A percentile compares a stretch with the other conserved stretches of the same genome.
Evolutionary conservation across 2,888 invertebrate genomes (phyloP).

Genomic region (Polia nebulosa): DNA sequence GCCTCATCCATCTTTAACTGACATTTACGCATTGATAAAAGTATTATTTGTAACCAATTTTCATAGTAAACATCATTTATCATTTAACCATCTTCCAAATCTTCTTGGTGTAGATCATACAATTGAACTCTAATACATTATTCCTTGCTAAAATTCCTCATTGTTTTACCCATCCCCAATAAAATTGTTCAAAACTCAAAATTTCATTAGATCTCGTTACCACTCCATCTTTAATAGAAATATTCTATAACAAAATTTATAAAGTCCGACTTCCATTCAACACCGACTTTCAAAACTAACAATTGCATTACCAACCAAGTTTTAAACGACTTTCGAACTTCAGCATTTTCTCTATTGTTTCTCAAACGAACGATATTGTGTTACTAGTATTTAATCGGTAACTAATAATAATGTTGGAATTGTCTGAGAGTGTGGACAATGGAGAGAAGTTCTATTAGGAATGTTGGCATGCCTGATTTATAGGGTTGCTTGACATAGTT

Average conservation of each 20-base stretch:
- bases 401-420: constrained; percentile 44
- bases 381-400: constrained; percentile 54
- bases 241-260: constrained; percentile 49
- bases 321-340: constrained; percentile 59
- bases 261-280: constrained; percentile 47
- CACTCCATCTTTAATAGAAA: constrained; percentile 36
- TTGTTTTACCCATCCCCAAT: background rate
- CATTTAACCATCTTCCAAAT: no score
- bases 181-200: constrained; percentile 31
- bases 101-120: no score
- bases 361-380: constrained; percentile 51
- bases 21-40: no score
- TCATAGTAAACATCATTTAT: no score
- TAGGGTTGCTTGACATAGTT: background rate
- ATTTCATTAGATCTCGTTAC: constrained; percentile 27
- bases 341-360: constrained; percentile 63
- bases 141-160: background rate
- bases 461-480: constrained; percentile 49
- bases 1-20: no score
- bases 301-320: constrained; percentile 61
- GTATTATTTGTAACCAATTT: no score
- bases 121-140: no score
- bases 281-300: constrained; percentile 54
- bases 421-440: constrained; percentile 39
- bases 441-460: constrained; percentile 39